Evolutionary conservation across 2,113 vertebrate species (phyloP).

Genomic region (Arothron firmamentum): DNA sequence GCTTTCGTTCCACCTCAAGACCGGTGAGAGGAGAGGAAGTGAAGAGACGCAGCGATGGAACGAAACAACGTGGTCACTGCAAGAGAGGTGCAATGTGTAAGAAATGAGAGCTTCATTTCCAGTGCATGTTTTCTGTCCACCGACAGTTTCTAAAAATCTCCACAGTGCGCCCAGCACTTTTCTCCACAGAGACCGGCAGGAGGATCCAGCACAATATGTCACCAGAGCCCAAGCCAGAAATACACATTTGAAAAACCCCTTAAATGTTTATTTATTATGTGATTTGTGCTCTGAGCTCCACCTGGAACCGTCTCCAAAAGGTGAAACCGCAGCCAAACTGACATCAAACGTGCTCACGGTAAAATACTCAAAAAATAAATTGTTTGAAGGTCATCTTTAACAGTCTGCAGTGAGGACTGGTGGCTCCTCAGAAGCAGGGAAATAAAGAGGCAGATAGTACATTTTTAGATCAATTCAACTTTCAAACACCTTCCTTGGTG

Average conservation of each 20-base stretch:
- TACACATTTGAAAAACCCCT: slow-evolving; percentile 50
- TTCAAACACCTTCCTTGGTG: slow-evolving; percentile 1
- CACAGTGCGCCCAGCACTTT: slow-evolving; percentile 40
- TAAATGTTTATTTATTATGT: slow-evolving; percentile 46
- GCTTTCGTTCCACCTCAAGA: slow-evolving; percentile 35
- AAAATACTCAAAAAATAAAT: slow-evolving; percentile 18
- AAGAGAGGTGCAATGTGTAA: slow-evolving; percentile 32
- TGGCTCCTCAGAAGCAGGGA: slow-evolving; percentile 9
- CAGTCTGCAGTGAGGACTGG: not conserved
- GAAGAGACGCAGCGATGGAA: slow-evolving; percentile 8
- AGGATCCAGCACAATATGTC: slow-evolving; percentile 50
- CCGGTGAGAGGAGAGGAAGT: slow-evolving; percentile 18
- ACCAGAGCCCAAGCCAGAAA: slow-evolving; percentile 44
- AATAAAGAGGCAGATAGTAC: slow-evolving; percentile 5
- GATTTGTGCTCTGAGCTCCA: slow-evolving; percentile 43
- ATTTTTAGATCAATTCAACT: slow-evolving; percentile 1
- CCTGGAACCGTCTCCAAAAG: slow-evolving; percentile 44
- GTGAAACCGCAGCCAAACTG: slow-evolving; percentile 41
- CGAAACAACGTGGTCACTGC: slow-evolving; percentile 32
- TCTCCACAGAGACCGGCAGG: slow-evolving; percentile 24
- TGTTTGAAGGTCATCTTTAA: slow-evolving; percentile 14
- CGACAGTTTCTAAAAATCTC: slow-evolving; percentile 22
- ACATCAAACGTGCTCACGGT: slow-evolving; percentile 20
- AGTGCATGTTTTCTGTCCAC: slow-evolving; percentile 45
- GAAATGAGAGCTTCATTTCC: slow-evolving; percentile 41